phyloP scores from a whole-genome alignment of 30 jellyfish, hydroid and myxozoan genomes.

The Clytia hemisphaerica region DNA sequence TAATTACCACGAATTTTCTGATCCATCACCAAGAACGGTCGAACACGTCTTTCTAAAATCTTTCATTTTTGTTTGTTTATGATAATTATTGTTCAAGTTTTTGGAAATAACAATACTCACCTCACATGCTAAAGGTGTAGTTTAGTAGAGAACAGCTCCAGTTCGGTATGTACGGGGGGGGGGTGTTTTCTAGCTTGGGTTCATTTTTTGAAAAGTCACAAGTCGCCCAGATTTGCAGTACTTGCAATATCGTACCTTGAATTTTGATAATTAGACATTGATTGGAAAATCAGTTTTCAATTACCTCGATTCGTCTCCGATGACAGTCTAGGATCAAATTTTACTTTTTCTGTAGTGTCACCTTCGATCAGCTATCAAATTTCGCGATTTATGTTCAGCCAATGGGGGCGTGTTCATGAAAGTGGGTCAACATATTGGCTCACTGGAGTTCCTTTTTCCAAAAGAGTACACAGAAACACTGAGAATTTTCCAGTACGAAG shows the following conservation, averaged over 20 bases:
- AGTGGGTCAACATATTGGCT: conserved; percentile 94
- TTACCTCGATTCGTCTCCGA: not conserved
- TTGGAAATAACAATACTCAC: no score
- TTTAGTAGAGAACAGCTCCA: no score
- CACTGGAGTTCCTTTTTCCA: conserved; percentile 88
- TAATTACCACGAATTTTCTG: no score
- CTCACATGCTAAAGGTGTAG: no score
- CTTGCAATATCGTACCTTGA: not conserved
- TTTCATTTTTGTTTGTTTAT: no score
- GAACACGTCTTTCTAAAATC: no score
- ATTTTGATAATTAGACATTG: not conserved
- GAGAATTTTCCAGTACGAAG: conserved; percentile 76
- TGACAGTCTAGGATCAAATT: not conserved
- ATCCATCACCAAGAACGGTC: no score
- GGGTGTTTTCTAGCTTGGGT: no score
- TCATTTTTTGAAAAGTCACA: no score
- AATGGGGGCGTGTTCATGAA: conserved; percentile 93
- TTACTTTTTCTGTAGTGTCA: conserved; percentile 59
- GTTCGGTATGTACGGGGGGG: no score
- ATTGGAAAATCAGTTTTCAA: not conserved
- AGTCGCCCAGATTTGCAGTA: no score
- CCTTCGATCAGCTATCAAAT: conserved; percentile 74
- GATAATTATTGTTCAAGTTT: no score
- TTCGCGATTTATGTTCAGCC: conserved; percentile 65
- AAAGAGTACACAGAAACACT: conserved; percentile 80